Conservation (phyloP, 2,888 invertebrate species). For the Seira sanloemensis region DNA sequence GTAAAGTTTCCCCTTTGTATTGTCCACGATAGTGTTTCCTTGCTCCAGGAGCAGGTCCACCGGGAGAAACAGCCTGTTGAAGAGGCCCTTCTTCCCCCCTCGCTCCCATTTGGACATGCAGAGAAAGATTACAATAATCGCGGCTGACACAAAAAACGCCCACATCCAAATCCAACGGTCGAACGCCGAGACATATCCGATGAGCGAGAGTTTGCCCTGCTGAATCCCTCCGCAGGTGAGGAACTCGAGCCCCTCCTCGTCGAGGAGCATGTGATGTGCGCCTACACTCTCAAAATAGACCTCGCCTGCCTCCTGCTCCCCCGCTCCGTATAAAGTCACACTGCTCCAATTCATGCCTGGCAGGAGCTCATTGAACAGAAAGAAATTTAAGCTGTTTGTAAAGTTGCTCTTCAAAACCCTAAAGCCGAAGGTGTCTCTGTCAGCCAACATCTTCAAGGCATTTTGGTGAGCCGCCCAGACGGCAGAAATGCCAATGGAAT, state of each 20-base stretch:
- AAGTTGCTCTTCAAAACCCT: too few relatives aligned
- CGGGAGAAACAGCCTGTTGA: neutral
- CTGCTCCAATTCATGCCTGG: too few relatives aligned
- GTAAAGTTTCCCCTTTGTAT: neutral
- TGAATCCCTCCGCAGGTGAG: constrained; percentile 15
- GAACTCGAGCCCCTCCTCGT: constrained; percentile 22
- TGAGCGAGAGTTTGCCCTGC: neutral
- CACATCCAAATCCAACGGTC: constrained; percentile 31
- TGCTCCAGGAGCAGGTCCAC: neutral
- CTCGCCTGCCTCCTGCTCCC: neutral
- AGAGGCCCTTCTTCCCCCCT: neutral
- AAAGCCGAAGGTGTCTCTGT: too few relatives aligned
- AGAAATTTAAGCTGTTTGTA: too few relatives aligned
- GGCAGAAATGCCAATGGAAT: too few relatives aligned
- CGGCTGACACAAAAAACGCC: neutral
- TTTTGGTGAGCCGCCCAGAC: too few relatives aligned
- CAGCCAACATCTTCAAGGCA: too few relatives aligned
- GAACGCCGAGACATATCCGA: constrained; percentile 28
- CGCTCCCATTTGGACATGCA: too few relatives aligned
- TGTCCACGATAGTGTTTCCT: neutral
- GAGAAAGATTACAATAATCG: neutral
- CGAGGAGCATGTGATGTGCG: neutral
- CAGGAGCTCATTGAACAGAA: too few relatives aligned
- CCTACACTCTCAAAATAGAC: neutral
- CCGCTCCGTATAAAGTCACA: too few relatives aligned